Conservation (phyloP, 2,113 vertebrate genomes). For the Elgaria multicarinata region DNA sequence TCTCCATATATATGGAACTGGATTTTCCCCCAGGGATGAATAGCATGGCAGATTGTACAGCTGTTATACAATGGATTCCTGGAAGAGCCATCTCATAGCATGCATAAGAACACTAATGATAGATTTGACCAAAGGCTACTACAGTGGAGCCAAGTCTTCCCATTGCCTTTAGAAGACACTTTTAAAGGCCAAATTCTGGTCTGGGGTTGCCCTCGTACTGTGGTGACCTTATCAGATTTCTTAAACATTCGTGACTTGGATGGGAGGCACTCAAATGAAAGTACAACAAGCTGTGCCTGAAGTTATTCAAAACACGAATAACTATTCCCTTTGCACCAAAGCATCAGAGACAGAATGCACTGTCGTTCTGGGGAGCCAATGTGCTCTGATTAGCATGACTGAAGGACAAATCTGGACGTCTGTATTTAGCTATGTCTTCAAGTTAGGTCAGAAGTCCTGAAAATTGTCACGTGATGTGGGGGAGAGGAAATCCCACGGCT, state of each 20-base stretch:
- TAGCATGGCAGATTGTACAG: background rate
- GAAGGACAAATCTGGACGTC: background rate
- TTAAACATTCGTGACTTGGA: slow-evolving; percentile 24
- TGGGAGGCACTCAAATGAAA: background rate
- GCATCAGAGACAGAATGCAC: background rate
- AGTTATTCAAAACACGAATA: background rate
- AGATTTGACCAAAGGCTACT: background rate
- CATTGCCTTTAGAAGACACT: slow-evolving; percentile 9
- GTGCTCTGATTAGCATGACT: background rate
- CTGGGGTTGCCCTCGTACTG: background rate
- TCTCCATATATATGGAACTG: background rate
- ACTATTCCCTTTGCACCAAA: background rate
- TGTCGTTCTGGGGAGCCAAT: background rate
- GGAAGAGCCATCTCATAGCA: background rate
- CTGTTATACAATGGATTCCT: background rate
- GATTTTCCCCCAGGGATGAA: background rate
- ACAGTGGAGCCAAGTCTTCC: background rate
- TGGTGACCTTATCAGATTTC: slow-evolving; percentile 29
- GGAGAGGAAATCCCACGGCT: background rate
- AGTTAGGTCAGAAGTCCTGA: background rate
- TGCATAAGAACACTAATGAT: background rate
- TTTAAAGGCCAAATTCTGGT: slow-evolving; percentile 18
- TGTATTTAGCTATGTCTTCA: background rate
- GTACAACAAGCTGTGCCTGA: background rate
- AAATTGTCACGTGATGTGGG: background rate